A percentile compares a stretch with the other conserved stretches of the same genome.
Conservation (phyloP, 2,888 invertebrate species). For the Monoplex corrugatus region DNA sequence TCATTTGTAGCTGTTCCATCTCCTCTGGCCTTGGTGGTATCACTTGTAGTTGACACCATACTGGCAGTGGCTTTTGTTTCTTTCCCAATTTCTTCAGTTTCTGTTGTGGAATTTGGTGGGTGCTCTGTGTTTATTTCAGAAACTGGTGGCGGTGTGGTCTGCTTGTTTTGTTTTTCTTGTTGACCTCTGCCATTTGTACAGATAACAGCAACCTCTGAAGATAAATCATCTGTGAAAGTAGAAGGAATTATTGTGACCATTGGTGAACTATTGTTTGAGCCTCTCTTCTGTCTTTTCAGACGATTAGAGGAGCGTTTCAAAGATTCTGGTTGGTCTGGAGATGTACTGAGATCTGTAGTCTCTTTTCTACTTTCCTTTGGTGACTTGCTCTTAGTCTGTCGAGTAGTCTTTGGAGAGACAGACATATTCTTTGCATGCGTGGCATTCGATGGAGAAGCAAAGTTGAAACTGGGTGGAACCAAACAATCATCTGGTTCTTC, state of each 20-base stretch:
- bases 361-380: not conserved
- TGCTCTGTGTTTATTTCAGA: not conserved
- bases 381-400: not conserved
- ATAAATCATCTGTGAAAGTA: constrained; percentile 6
- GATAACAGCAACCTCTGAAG: not conserved
- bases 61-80: not conserved
- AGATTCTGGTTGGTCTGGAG: not conserved
- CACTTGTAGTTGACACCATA: not conserved
- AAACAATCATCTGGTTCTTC: not conserved
- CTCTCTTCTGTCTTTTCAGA: constrained; percentile 2
- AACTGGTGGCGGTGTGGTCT: not conserved
- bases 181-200: not conserved
- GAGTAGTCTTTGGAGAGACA: not conserved
- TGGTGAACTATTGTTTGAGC: not conserved
- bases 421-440: not conserved
- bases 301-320: not conserved
- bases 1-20: not conserved
- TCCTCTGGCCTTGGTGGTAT: not conserved
- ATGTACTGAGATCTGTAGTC: not conserved
- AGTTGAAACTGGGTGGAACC: not conserved
- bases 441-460: not conserved
- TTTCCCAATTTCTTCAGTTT: not conserved
- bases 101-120: not conserved
- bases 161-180: not conserved
- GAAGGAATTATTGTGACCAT: not conserved